Evolutionary conservation across 2,888 invertebrate species (phyloP).

Genomic region (Polymixis flavicincta): DNA sequence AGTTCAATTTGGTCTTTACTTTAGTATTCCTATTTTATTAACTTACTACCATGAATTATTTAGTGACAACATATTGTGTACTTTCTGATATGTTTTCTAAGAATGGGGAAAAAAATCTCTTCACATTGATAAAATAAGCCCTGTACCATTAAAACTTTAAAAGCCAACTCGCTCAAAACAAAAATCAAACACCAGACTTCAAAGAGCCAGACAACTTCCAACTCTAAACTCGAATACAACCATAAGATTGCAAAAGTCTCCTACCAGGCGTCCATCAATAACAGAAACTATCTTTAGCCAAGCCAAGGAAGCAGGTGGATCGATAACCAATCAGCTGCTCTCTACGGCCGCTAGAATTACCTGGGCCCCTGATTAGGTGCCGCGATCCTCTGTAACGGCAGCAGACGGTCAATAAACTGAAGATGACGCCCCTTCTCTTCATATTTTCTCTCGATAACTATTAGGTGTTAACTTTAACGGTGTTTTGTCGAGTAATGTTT

Average conservation of each 20-base stretch:
- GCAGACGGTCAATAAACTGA: conserved; percentile 74
- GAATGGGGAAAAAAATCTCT: neutral
- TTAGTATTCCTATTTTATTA: neutral
- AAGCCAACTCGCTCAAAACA: neutral
- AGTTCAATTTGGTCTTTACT: neutral
- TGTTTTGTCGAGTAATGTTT: conserved; percentile 33
- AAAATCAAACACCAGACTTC: conserved; percentile 20
- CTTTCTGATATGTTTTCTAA: too few relatives aligned
- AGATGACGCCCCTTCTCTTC: conserved; percentile 48
- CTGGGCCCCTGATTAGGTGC: conserved; percentile 83
- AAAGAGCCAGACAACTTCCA: conserved; percentile 9
- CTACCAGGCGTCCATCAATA: conserved; percentile 67
- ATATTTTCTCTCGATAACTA: conserved; percentile 57
- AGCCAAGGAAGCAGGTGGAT: conserved; percentile 77
- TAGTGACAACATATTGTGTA: too few relatives aligned
- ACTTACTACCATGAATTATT: neutral
- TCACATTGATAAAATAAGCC: neutral
- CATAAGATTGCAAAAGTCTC: conserved; percentile 42
- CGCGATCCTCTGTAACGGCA: conserved; percentile 76
- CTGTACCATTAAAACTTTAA: neutral
- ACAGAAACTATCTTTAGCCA: conserved; percentile 74
- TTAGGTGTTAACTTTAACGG: conserved; percentile 54
- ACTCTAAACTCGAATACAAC: conserved; percentile 4
- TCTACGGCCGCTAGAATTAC: conserved; percentile 77
- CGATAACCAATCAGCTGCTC: conserved; percentile 87